These are phyloP conservation scores for Chamaea fasciata DNA, from an alignment of 2,113 vertebrate genomes.

Conservation along the genomic window DNA sequence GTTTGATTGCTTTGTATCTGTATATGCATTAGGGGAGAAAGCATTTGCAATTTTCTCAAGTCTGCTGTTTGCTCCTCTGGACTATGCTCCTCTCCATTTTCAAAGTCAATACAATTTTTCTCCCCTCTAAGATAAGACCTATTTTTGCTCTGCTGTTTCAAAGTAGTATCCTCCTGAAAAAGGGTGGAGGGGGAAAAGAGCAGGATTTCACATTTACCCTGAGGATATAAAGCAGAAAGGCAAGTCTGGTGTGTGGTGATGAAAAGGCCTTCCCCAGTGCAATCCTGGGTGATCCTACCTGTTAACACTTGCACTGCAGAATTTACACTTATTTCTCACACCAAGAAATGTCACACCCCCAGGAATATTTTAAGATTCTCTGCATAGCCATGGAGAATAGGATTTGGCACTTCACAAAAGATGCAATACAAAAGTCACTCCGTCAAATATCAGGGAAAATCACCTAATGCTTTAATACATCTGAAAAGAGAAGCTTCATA, in stretches of 20 bases:
- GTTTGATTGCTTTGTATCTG: constrained; percentile 33
- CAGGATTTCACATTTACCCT: background rate
- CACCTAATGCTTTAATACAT: background rate
- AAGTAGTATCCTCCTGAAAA: background rate
- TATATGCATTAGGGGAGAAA: background rate
- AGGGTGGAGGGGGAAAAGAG: background rate
- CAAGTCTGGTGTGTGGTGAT: background rate
- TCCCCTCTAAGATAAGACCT: background rate
- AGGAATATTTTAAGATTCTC: background rate
- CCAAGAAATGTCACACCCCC: background rate
- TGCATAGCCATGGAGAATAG: background rate
- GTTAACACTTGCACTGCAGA: background rate
- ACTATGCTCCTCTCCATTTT: background rate
- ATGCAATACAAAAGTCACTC: background rate
- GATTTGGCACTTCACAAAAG: background rate
- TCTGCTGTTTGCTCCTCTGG: background rate
- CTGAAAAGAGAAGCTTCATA: background rate
- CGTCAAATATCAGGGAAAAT: background rate
- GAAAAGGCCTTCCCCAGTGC: background rate
- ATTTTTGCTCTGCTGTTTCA: background rate
- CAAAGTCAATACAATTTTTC: background rate
- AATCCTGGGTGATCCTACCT: background rate
- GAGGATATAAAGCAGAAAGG: background rate
- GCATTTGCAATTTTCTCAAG: background rate
- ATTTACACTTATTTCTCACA: background rate